These are phyloP conservation scores for Ormyrus labotus DNA, from an alignment of 2,888 invertebrate species.

Conservation along the genomic window DNA sequence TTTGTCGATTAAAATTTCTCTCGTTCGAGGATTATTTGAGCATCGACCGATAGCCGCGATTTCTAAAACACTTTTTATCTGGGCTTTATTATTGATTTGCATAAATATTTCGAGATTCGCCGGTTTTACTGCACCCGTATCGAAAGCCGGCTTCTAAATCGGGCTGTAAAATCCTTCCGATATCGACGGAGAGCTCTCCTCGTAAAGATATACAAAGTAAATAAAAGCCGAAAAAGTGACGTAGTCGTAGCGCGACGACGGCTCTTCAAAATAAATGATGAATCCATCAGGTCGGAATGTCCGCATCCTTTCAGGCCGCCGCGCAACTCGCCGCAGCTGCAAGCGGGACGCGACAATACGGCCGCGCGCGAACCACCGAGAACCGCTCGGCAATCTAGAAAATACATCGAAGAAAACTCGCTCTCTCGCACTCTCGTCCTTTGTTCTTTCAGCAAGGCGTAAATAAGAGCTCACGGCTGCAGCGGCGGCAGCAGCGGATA, in stretches of 20 bases:
- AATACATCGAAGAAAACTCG: not conserved
- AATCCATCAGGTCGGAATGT: constrained; percentile 19
- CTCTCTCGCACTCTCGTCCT: constrained; percentile 10
- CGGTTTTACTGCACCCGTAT: no score
- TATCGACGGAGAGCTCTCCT: no score
- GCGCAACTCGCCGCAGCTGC: not conserved
- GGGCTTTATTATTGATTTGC: no score
- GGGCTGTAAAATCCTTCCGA: no score
- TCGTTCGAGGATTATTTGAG: no score
- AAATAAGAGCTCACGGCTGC: constrained; percentile 29
- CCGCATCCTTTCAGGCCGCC: not conserved
- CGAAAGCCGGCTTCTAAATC: no score
- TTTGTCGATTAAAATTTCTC: no score
- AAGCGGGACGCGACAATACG: not conserved
- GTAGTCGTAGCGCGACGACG: not conserved
- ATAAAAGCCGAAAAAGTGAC: not conserved
- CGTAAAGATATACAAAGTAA: not conserved
- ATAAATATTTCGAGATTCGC: no score
- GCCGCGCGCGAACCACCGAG: not conserved
- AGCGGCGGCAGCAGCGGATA: not conserved
- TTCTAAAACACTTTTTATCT: no score
- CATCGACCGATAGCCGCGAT: no score
- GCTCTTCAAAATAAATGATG: constrained; percentile 7
- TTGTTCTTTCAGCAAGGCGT: constrained; percentile 21
- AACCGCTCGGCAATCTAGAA: not conserved